These are phyloP conservation scores for Crocallis elinguaria DNA, from an alignment of 2,888 invertebrate genomes.

Conservation along the genomic window DNA sequence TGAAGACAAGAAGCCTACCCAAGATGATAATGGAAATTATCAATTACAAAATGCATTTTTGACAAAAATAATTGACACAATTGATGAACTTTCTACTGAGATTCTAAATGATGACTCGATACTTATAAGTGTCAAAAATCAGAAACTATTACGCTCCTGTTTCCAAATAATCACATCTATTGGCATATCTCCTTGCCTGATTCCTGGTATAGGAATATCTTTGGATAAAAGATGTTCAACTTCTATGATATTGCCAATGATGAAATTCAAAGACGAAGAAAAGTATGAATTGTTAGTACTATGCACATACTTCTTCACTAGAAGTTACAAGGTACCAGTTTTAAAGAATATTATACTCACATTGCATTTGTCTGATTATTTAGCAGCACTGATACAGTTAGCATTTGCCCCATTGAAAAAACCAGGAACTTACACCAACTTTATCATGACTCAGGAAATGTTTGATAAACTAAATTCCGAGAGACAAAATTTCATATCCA, in stretches of 20 bases:
- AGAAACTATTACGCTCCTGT: conserved; percentile 85
- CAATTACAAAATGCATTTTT: conserved; percentile 69
- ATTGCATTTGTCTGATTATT: conserved; percentile 84
- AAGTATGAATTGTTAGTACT: conserved; percentile 79
- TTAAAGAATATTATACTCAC: conserved; percentile 84
- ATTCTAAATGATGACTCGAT: conserved; percentile 60
- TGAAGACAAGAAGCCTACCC: conserved; percentile 18
- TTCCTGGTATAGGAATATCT: conserved; percentile 87
- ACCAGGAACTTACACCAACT: conserved; percentile 72
- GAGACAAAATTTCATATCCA: conserved; percentile 74
- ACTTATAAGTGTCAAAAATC: conserved; percentile 87
- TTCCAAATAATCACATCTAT: conserved; percentile 87
- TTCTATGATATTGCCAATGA: conserved; percentile 55
- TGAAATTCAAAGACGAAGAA: conserved; percentile 73
- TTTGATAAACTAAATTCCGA: conserved; percentile 80
- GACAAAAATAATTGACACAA: conserved; percentile 66
- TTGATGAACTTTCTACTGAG: conserved; percentile 63
- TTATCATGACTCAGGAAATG: conserved; percentile 84
- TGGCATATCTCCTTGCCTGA: conserved; percentile 87
- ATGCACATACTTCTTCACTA: conserved; percentile 77
- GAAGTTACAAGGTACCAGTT: conserved; percentile 76
- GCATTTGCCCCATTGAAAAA: conserved; percentile 87
- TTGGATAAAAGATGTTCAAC: conserved; percentile 70
- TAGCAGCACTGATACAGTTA: conserved; percentile 89
- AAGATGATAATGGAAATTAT: conserved; percentile 40